Conservation (phyloP, 2,797 vertebrate species). For the Anisognathus igniventris region DNA sequence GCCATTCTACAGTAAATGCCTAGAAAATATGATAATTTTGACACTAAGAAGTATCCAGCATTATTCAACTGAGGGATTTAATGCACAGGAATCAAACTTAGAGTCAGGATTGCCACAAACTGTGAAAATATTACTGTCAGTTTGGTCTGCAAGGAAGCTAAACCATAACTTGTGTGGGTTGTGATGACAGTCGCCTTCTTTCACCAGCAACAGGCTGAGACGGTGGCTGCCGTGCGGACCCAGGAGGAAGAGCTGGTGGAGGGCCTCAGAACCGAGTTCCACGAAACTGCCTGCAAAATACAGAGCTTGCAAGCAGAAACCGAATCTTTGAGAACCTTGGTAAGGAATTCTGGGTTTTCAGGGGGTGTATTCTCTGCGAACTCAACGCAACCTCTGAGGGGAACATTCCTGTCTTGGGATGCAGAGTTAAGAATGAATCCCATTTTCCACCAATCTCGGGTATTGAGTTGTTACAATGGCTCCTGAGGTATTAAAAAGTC, state of each 20-base stretch:
- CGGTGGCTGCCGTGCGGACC: constrained; percentile 71
- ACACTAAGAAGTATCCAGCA: background rate
- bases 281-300: constrained; percentile 82
- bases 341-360: constrained; percentile 31
- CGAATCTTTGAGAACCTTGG: constrained; percentile 87
- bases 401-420: background rate
- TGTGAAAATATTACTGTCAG: background rate
- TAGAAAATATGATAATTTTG: background rate
- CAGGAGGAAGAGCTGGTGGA: constrained; percentile 85
- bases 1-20: background rate
- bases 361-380: background rate
- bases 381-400: background rate
- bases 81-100: background rate
- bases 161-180: background rate
- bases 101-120: background rate
- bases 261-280: constrained; percentile 81
- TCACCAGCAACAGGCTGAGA: constrained; percentile 70
- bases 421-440: background rate
- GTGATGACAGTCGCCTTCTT: background rate
- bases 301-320: constrained; percentile 92
- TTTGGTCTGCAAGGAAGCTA: background rate
- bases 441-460: background rate
- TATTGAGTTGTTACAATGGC: background rate
- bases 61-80: background rate
- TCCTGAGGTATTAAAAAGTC: background rate